Evolutionary conservation across 2,797 vertebrate species (phyloP).

Genomic region (Cossypha caffra): DNA sequence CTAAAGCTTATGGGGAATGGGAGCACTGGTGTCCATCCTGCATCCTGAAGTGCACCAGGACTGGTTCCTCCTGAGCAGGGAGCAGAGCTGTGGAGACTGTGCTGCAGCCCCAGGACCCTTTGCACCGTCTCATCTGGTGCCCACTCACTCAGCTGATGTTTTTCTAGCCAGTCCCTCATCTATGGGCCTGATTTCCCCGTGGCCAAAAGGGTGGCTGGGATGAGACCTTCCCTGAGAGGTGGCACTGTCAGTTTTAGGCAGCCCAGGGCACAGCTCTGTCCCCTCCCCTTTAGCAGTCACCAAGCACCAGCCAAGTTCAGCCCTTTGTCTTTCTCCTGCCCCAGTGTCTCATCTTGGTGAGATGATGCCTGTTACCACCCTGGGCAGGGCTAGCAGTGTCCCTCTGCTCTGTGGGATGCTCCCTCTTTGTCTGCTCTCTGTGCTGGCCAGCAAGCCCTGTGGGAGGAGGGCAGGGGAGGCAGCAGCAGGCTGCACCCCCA

Average conservation of each 20-base stretch:
- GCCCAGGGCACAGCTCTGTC: not conserved
- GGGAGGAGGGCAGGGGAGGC: constrained; percentile 59
- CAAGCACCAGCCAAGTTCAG: not conserved
- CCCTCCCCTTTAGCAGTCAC: not conserved
- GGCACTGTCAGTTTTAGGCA: not conserved
- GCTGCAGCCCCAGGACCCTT: not conserved
- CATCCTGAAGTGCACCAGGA: accelerated
- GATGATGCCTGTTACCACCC: not conserved
- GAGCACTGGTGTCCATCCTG: not conserved
- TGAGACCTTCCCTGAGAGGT: not conserved
- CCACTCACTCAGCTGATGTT: not conserved
- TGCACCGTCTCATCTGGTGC: not conserved
- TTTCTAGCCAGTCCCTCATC: not conserved
- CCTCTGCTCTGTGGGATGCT: not conserved
- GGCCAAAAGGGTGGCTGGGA: not conserved
- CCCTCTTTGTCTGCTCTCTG: constrained; percentile 1
- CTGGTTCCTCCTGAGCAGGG: not conserved
- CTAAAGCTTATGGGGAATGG: accelerated
- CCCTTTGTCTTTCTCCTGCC: not conserved
- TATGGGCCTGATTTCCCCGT: not conserved
- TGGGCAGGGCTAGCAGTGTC: not conserved
- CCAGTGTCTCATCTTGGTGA: accelerated
- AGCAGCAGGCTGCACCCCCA: not conserved
- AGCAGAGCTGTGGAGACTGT: not conserved
- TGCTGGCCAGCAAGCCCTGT: constrained; percentile 77